phyloP scores from a whole-genome alignment of 2,113 vertebrate genomes.

The Garra rufa region DNA sequence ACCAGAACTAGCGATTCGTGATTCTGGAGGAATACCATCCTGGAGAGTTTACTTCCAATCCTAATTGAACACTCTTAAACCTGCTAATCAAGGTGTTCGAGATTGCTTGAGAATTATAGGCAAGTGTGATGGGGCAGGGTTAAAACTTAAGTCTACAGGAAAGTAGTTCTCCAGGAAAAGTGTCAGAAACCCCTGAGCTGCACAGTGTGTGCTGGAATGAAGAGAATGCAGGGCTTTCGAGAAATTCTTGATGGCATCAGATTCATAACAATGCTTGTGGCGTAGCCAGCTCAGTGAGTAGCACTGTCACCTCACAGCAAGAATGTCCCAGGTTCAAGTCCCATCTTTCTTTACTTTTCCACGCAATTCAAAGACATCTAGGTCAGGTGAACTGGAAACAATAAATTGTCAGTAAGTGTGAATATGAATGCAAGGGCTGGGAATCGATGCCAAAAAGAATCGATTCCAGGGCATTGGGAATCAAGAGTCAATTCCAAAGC shows the following conservation, averaged over 20 bases:
- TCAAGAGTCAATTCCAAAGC: too few species aligned
- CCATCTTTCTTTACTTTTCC: not conserved
- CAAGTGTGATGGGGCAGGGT: not conserved
- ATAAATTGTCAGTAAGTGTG: not conserved
- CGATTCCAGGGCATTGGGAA: too few species aligned
- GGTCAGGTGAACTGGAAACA: not conserved
- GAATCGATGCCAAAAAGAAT: too few species aligned
- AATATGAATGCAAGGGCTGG: not conserved
- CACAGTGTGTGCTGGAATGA: not conserved
- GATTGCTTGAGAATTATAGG: not conserved
- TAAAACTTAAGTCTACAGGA: not conserved
- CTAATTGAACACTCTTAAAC: not conserved
- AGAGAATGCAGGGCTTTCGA: not conserved
- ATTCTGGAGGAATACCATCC: not conserved
- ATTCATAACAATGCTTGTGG: not conserved
- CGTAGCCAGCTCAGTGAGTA: too few species aligned
- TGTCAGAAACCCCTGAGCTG: not conserved
- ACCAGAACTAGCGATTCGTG: too few species aligned
- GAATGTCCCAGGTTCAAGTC: not conserved
- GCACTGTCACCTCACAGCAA: not conserved
- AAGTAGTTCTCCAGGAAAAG: not conserved
- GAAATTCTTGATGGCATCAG: not conserved
- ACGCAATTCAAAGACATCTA: not conserved
- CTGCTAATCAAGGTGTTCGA: not conserved
- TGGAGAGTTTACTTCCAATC: not conserved